Evolutionary conservation across 2,113 vertebrate genomes (phyloP), one percentile per base, ranked within the genome.

Genomic region (Andinoacara biseriatus): DNA sequence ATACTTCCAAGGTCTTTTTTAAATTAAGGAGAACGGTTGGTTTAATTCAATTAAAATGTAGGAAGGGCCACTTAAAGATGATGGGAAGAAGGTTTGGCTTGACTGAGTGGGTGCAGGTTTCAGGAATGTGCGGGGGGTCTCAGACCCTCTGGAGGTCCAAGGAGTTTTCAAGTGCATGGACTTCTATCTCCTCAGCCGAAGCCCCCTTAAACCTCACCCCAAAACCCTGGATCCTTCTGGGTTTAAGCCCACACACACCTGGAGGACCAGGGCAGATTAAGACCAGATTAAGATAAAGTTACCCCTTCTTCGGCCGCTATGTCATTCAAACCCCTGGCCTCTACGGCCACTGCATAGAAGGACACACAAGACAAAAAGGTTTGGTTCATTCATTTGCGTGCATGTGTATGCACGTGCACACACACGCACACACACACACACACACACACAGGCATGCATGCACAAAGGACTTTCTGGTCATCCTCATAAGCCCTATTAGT

Each of bases 261-360:
- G 91, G 89, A 80, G 85, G 87, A 95, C 89, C 35, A 82, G 88
- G 92, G 87, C 83, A 90, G 93, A 93, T 94, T 81, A 92, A 92
- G 89, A 46, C 90, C 91, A 96, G 95, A 96, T 96, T 96, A 96
- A 96, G 95, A 95, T 96, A 95, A 95, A 95, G 92, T 95, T 94
- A 94, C 94, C 81, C 83, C 90, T 88, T 92, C 91, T 93, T 91
- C 80, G 17, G 92, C 90, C 87, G 90, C 94, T 90, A 85, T 93
- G 94, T 88, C 92, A 95, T 83, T 92, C 94, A 93, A 93, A 93
- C 90, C 89, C 87, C 61, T 65, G 92, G 91, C 87, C 88, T 90
- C 88, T 87, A 22, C 52, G 80, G 85, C 82, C 87, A 80, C 67
- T 86, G 90, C 90, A 91, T 76, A 65, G 83, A 67, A 75, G 82